Base-by-base conservation (phyloP, 1,140 invertebrate species). In the Ctenoplectra terminalis region DNA sequence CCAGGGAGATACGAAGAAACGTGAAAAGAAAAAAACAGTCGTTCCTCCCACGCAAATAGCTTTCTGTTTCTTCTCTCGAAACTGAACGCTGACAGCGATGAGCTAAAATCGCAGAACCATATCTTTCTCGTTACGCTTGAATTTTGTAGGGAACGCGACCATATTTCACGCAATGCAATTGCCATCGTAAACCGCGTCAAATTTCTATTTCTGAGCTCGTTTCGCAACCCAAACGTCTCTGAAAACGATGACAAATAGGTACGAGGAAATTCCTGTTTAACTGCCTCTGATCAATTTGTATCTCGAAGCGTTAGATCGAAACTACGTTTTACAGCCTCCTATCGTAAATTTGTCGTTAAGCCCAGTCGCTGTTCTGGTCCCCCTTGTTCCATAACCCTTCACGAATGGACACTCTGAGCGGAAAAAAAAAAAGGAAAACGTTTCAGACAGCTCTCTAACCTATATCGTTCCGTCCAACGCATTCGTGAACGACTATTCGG, bases 401-500 rank as follows among this genome's bases (percentile, higher is more conserved):
- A 1, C 48, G 37, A 56, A 46, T 13, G 37, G 15, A 29, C 46
- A 7, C 6, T 50, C 34, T 43, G 6, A 3, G 37, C 23, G 1
- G 20, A 63, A 1, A 20, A 52, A 37, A 17, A 11, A 56, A n/a
- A 6, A 26, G 1, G 20, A 60, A 40, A 1, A 29, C 2, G 40
- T 23, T 13, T 34, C 23, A 40, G 34, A 31, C 69, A 40, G n/a
- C 20, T 79, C 26, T n/a, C 9, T 34, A 71, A 64, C 26, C 48
- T 37, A 48, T 17, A 37, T 40, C 60, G 67, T 40, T 31, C 56
- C 23, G 46, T 61, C 29, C 31, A 23, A 58, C 23, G 40, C 15
- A 48, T 46, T 13, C 20, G 52, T 46, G 81, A 70, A 50, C 71
- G 77, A 81, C 67, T n/a, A 67, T 81, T 63, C 34, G 66, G 71